phyloP scores from a whole-genome alignment of 1,140 invertebrate species.

The Orius insidiosus region DNA sequence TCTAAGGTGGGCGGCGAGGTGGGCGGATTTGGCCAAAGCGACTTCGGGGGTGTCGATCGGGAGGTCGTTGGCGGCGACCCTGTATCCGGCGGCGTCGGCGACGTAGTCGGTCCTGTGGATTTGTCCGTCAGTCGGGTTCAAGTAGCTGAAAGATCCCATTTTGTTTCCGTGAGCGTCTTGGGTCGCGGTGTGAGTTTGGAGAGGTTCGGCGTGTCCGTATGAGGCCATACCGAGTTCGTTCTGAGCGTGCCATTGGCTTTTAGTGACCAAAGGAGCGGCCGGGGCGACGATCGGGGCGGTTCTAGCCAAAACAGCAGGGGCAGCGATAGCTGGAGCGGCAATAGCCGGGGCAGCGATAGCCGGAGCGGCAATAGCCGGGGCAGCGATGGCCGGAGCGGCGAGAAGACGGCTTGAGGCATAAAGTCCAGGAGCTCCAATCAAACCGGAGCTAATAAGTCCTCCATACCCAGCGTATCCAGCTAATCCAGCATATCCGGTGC shows the following conservation, averaged over 20 bases:
- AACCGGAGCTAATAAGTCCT: constrained; percentile 18
- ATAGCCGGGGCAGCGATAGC: constrained; percentile 8
- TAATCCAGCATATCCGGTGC: constrained; percentile 16
- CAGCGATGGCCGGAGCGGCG: constrained; percentile 16
- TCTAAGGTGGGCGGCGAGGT: constrained; percentile 12
- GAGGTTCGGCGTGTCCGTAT: constrained; percentile 35
- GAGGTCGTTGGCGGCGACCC: constrained; percentile 32
- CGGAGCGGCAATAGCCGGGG: constrained; percentile 6
- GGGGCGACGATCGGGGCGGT: constrained; percentile 17
- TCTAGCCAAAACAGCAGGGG: constrained; percentile 14
- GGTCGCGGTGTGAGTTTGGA: constrained; percentile 33
- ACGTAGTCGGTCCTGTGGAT: constrained; percentile 34
- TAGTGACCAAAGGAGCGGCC: constrained; percentile 20
- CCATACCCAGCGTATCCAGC: constrained; percentile 24
- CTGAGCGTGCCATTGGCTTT: constrained; percentile 35
- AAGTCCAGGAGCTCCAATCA: constrained; percentile 24
- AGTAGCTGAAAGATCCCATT: constrained; percentile 35
- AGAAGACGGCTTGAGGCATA: constrained; percentile 17
- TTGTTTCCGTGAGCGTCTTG: constrained; percentile 27
- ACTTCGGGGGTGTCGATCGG: constrained; percentile 23
- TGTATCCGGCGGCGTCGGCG: constrained; percentile 33
- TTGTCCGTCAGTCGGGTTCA: constrained; percentile 30
- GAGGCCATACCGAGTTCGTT: constrained; percentile 36
- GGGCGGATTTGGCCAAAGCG: constrained; percentile 22
- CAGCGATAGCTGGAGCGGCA: constrained; percentile 4